phyloP scores from a whole-genome alignment of 2,888 invertebrate genomes.

The Pristionchus mayeri region DNA sequence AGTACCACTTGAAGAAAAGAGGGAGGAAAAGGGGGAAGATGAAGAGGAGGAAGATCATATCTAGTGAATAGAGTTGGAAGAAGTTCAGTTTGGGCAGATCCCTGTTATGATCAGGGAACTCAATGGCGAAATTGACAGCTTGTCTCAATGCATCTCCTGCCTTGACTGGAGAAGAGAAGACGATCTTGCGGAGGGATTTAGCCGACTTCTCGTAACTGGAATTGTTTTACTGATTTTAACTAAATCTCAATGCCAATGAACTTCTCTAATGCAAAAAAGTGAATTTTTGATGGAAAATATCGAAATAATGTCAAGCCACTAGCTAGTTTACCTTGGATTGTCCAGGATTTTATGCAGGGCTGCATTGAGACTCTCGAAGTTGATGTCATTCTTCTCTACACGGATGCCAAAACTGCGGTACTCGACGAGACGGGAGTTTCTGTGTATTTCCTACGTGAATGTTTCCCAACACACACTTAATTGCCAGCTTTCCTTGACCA shows the following conservation, averaged over 20 bases:
- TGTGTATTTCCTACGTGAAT: background rate
- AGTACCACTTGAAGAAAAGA: background rate
- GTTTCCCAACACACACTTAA: background rate
- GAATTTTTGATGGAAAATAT: background rate
- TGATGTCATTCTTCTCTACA: background rate
- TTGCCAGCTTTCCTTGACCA: too few species aligned
- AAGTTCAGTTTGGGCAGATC: slow-evolving; percentile 9
- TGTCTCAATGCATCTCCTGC: slow-evolving; percentile 11
- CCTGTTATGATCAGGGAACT: background rate
- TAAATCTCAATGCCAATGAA: background rate
- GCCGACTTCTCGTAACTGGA: slow-evolving; percentile 7
- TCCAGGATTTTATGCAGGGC: background rate
- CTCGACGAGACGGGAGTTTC: slow-evolving; percentile 28
- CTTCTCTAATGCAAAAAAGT: background rate
- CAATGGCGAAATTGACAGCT: slow-evolving; percentile 19
- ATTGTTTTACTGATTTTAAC: background rate
- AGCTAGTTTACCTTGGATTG: background rate
- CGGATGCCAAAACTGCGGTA: slow-evolving; percentile 4
- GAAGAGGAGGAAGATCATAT: slow-evolving; percentile 31
- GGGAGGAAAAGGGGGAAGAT: slow-evolving; percentile 5
- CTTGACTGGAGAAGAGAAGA: slow-evolving; percentile 16
- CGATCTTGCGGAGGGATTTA: background rate
- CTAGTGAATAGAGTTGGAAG: slow-evolving; percentile 13
- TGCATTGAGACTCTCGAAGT: background rate
- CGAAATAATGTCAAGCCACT: too few species aligned